phyloP scores from a whole-genome alignment of 2,888 invertebrate genomes.

The Maniola hyperantus region DNA sequence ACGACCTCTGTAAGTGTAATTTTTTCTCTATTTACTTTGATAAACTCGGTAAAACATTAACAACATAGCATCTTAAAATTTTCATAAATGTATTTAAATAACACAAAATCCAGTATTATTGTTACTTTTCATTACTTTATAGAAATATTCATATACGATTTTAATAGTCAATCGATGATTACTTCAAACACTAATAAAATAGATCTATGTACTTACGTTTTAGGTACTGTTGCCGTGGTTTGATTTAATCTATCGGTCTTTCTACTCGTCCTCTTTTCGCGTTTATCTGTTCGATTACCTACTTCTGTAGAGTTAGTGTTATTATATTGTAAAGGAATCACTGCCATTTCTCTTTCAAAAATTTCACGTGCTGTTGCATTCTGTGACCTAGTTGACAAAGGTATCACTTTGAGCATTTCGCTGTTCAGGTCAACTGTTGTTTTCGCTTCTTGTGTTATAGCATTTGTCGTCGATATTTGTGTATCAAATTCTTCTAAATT shows the following conservation, averaged over 20 bases:
- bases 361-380: conserved; percentile 44
- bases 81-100: too few species aligned
- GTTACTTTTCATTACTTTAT: too few species aligned
- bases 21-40: conserved; percentile 5
- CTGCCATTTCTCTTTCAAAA: conserved; percentile 57
- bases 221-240: conserved; percentile 76
- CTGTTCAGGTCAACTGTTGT: conserved; percentile 51
- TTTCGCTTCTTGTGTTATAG: conserved; percentile 43
- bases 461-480: conserved; percentile 54
- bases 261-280: conserved; percentile 77
- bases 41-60: background rate
- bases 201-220: conserved; percentile 63
- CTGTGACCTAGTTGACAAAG: conserved; percentile 49
- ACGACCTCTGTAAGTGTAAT: conserved; percentile 56
- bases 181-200: background rate
- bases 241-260: conserved; percentile 78
- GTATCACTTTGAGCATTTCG: conserved; percentile 67
- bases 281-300: conserved; percentile 64
- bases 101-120: background rate
- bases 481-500: conserved; percentile 57
- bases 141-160: background rate
- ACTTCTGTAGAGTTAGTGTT: conserved; percentile 73
- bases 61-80: too few species aligned
- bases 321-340: conserved; percentile 65
- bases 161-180: background rate